Conservation (phyloP, 2,797 vertebrate species). For the Fistularia tabacaria region DNA sequence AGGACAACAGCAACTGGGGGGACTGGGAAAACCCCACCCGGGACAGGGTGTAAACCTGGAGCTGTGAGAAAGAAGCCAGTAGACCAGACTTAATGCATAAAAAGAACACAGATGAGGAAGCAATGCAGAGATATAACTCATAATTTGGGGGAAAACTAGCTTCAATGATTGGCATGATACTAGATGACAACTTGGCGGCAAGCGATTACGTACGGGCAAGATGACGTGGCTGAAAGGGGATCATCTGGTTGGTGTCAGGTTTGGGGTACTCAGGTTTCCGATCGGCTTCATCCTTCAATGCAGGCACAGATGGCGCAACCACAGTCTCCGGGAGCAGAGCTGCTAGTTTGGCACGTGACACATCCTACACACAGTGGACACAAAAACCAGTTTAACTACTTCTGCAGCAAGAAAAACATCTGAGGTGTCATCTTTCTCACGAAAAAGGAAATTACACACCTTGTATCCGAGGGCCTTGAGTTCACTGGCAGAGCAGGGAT, state of each 20-base stretch:
- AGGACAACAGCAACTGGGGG: constrained; percentile 92
- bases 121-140: no score
- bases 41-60: constrained; percentile 94
- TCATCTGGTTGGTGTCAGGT: constrained; percentile 98
- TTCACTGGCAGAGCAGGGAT: constrained; percentile 94
- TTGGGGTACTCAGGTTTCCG: constrained; percentile 98
- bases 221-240: constrained; percentile 97
- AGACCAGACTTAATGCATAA: constrained; percentile 4
- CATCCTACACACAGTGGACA: constrained; percentile 77
- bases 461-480: constrained; percentile 98
- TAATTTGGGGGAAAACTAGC: no score
- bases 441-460: constrained; percentile 63
- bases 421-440: no score
- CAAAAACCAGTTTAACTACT: neutral
- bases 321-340: constrained; percentile 90
- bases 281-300: constrained; percentile 92
- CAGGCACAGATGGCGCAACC: constrained; percentile 86
- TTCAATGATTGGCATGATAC: no score
- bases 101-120: neutral
- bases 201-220: constrained; percentile 83
- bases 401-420: no score
- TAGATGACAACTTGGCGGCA: neutral
- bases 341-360: constrained; percentile 93
- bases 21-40: constrained; percentile 96
- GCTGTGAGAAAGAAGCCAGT: constrained; percentile 68